Conservation (phyloP, 2,797 vertebrate species). For the Sciaenops ocellatus region DNA sequence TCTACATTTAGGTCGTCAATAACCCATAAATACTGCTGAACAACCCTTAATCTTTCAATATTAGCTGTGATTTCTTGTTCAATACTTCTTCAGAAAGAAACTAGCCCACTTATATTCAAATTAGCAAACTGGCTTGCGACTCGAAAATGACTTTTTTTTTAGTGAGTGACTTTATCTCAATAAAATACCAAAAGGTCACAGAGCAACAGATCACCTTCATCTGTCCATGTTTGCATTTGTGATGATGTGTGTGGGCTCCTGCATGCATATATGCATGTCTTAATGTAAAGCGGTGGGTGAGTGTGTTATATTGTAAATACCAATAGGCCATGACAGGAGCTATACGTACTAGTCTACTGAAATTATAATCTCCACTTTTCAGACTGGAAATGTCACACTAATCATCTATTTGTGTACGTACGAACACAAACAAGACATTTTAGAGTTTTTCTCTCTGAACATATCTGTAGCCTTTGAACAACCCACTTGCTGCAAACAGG, state of each 20-base stretch:
- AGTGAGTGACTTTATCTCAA: slow-evolving; percentile 27
- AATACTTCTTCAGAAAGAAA: slow-evolving; percentile 29
- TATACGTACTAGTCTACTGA: background rate
- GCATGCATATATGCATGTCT: slow-evolving; percentile 1
- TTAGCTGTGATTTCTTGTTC: background rate
- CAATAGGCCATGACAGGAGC: slow-evolving; percentile 24
- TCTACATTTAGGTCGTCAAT: background rate
- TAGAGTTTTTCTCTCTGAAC: background rate
- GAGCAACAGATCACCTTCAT: slow-evolving; percentile 27
- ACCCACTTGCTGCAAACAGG: background rate
- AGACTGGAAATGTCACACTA: slow-evolving; percentile 48
- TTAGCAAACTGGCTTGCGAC: slow-evolving; percentile 18
- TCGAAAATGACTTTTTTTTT: slow-evolving; percentile 15
- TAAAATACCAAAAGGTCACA: slow-evolving; percentile 67
- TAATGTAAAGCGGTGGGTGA: slow-evolving; percentile 16
- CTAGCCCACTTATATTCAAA: slow-evolving; percentile 57
- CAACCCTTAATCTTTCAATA: background rate
- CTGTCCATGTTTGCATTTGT: background rate
- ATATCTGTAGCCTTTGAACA: background rate
- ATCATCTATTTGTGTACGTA: background rate
- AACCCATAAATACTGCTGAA: background rate
- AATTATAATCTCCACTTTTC: slow-evolving; percentile 27
- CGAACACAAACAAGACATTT: background rate
- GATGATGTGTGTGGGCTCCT: slow-evolving; percentile 2
- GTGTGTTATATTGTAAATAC: slow-evolving; percentile 31